These are phyloP conservation scores for Gallinago undulata DNA, from an alignment of 2,113 vertebrate genomes.

Conservation along the genomic window DNA sequence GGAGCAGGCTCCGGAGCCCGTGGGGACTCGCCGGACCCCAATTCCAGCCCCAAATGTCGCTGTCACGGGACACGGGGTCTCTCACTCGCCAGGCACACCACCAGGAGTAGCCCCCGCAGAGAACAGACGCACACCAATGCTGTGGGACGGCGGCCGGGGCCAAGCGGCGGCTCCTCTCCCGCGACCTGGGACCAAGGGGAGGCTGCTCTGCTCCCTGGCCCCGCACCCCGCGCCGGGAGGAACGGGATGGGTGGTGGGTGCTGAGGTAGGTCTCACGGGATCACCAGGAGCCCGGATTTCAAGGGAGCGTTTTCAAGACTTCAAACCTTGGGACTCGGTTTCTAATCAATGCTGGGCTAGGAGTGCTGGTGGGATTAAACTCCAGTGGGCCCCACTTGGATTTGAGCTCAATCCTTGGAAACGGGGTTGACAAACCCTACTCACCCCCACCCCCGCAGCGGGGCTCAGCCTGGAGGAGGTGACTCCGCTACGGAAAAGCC, in stretches of 20 bases:
- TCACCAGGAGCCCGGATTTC: neutral
- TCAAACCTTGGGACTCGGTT: neutral
- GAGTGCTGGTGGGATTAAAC: neutral
- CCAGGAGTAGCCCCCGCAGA: neutral
- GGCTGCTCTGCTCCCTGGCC: neutral
- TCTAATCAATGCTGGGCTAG: neutral
- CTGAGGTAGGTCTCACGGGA: neutral
- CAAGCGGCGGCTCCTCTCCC: too few relatives aligned
- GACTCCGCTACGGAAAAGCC: neutral
- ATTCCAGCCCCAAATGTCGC: neutral
- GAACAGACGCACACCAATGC: too few relatives aligned
- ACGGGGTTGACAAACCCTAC: neutral
- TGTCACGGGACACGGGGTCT: neutral
- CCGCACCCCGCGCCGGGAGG: too few relatives aligned
- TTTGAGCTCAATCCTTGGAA: neutral
- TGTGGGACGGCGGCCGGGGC: too few relatives aligned
- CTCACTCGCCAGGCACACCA: neutral
- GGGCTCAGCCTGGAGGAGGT: neutral
- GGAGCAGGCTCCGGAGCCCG: fast-evolving
- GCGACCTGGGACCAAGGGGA: neutral
- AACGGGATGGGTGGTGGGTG: neutral
- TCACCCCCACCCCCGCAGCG: neutral
- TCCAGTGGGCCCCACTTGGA: neutral
- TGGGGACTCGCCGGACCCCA: neutral
- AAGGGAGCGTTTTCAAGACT: neutral